Conservation (phyloP, 2,113 vertebrate genomes). For the Oxyruncus cristatus region DNA sequence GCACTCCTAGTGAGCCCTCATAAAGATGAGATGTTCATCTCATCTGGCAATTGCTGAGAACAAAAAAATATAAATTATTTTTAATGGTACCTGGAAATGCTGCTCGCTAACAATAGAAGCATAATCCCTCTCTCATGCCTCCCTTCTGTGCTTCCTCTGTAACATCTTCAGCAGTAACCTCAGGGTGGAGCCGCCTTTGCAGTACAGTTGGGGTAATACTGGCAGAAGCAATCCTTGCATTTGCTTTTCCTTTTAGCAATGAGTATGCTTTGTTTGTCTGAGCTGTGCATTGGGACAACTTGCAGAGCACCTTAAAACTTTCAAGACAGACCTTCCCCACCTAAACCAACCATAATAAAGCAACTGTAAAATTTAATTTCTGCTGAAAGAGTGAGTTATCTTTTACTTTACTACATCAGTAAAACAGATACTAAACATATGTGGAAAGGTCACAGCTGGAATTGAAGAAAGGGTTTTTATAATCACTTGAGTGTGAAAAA, state of each 20-base stretch:
- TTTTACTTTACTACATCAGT: conserved; percentile 38
- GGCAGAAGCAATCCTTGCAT: background rate
- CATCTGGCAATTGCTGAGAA: background rate
- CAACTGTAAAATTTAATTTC: conserved; percentile 56
- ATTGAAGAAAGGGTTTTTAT: background rate
- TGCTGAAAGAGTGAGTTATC: background rate
- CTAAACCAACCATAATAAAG: conserved; percentile 19
- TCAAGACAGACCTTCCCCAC: background rate
- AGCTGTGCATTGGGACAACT: background rate
- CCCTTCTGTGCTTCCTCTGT: background rate
- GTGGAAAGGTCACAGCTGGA: background rate
- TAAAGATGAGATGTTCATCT: background rate
- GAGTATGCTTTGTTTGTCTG: background rate
- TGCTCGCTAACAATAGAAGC: background rate
- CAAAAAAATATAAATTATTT: conserved; percentile 9
- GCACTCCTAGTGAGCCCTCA: background rate
- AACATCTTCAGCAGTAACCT: background rate
- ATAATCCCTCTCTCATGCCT: background rate
- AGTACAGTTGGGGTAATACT: background rate
- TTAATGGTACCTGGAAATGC: conserved; percentile 1
- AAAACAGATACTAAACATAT: background rate
- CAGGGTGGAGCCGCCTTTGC: background rate
- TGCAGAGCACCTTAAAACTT: conserved; percentile 30
- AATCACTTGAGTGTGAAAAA: background rate
- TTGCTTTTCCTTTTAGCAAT: background rate